These are phyloP conservation scores for Helogale parvula DNA, from an alignment of 2,113 vertebrate species.

Conservation along the genomic window DNA sequence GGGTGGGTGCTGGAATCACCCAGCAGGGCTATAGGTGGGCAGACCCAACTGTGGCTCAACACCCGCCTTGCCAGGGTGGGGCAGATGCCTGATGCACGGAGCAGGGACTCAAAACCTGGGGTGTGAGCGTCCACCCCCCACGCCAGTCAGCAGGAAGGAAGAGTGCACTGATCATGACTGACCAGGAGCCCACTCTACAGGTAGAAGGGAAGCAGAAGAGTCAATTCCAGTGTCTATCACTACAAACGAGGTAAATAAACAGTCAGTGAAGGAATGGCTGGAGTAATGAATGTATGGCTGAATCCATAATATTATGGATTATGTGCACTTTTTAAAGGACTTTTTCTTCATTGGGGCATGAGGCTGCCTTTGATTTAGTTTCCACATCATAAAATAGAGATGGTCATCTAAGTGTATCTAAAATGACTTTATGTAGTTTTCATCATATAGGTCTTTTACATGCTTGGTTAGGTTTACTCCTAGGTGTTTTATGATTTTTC, in stretches of 20 bases:
- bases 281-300: background rate
- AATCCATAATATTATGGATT: background rate
- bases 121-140: background rate
- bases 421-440: background rate
- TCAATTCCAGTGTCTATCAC: background rate
- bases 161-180: background rate
- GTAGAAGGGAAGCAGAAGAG: background rate
- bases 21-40: fast-evolving
- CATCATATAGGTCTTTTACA: no score
- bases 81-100: fast-evolving
- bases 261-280: background rate
- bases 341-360: background rate
- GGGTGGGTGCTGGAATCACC: background rate
- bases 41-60: background rate
- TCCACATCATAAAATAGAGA: background rate
- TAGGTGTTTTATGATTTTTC: no score
- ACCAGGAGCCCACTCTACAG: background rate
- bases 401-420: background rate
- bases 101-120: background rate
- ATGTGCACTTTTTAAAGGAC: background rate
- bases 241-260: background rate
- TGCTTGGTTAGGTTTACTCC: no score
- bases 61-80: background rate
- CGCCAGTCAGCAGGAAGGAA: background rate
- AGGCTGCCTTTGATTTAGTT: background rate